These are phyloP conservation scores for Caenorhabditis sp. DNA, from an alignment of 2,888 invertebrate genomes.

Conservation along the genomic window DNA sequence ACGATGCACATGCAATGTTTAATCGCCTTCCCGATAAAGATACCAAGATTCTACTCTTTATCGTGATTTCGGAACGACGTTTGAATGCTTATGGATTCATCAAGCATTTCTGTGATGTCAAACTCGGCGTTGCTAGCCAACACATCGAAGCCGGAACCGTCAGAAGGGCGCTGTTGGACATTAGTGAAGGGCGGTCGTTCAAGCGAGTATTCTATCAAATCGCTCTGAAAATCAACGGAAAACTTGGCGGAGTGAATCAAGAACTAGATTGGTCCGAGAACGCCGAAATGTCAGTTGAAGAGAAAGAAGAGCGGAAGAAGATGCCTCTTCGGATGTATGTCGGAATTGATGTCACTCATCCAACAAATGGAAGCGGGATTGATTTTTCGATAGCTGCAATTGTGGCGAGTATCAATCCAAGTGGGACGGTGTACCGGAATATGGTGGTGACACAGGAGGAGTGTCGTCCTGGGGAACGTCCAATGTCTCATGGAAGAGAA, in stretches of 20 bases:
- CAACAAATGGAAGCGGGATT: slow-evolving; percentile 52
- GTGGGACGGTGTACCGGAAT: slow-evolving; percentile 57
- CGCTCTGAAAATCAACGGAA: slow-evolving; percentile 72
- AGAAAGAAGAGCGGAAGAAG: slow-evolving; percentile 49
- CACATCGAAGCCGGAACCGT: slow-evolving; percentile 29
- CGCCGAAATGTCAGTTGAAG: slow-evolving; percentile 40
- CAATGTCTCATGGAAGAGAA: slow-evolving; percentile 37
- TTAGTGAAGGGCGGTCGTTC: background rate
- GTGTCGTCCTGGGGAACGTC: slow-evolving; percentile 14
- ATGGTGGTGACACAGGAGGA: slow-evolving; percentile 44
- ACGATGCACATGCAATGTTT: slow-evolving; percentile 19
- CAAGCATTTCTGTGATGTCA: slow-evolving; percentile 48
- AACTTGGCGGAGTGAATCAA: slow-evolving; percentile 70
- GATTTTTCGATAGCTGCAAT: slow-evolving; percentile 67
- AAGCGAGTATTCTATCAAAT: slow-evolving; percentile 62
- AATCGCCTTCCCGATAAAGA: slow-evolving; percentile 34
- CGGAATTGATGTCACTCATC: slow-evolving; percentile 76
- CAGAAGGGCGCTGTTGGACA: background rate
- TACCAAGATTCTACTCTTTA: slow-evolving; percentile 37
- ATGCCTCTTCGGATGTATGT: slow-evolving; percentile 67
- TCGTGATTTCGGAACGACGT: slow-evolving; percentile 22
- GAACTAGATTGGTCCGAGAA: slow-evolving; percentile 54
- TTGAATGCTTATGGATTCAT: slow-evolving; percentile 41
- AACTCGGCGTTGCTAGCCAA: slow-evolving; percentile 55
- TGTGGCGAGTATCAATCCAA: slow-evolving; percentile 67